Base-by-base conservation (phyloP, 2,888 invertebrate species). In the Sussaba pulchella region DNA sequence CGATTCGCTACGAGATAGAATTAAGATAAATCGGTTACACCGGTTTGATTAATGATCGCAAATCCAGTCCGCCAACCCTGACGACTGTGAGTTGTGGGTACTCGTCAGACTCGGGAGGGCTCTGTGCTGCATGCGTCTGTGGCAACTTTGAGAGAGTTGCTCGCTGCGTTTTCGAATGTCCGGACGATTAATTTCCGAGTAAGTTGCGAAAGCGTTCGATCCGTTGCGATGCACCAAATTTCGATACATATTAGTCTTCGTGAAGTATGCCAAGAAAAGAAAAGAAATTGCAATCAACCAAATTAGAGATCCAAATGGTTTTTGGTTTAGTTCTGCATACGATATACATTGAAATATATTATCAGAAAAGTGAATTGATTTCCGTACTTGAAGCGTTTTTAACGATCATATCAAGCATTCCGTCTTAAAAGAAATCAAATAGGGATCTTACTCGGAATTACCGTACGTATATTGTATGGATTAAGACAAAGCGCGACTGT, bases 11-110 rank as follows among this genome's bases (percentile, higher is more conserved):
- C 78, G 78, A 84, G 85, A 86, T 88, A 84, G 84, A 87, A 87
- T 88, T 88, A 87, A 88, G 87, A 88, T 88, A 87, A 87, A 87
- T 88, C 84, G 85, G 81, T 83, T 83, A 83, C 80, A 79, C 81
- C 81, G 64, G 64, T 79, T 82, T 88, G 88, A 88, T 88, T 88
- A 87, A 87, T 85, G 87, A 84, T 57, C 70, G 43, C 54, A 31
- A 61, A 70, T 57, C 39, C 50, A 43, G 70, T 67, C n/a, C n/a
- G 50, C 59, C 52, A 41, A 39, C 39, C 26, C 67, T 63, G 10
- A 61, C 26, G 67, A 69, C 50, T 47, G 26, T 61, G 69, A 41
- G 61, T 36, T 57, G 36, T 57, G 26, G 39, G 41, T 64, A 74
- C 67, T 74, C 64, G 52, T 70, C 75, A 66, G 41, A 36, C 64